Evolutionary conservation across 2,888 invertebrate genomes (phyloP), one percentile per base, ranked within the genome.

Genomic region (Tenodera sinensis): DNA sequence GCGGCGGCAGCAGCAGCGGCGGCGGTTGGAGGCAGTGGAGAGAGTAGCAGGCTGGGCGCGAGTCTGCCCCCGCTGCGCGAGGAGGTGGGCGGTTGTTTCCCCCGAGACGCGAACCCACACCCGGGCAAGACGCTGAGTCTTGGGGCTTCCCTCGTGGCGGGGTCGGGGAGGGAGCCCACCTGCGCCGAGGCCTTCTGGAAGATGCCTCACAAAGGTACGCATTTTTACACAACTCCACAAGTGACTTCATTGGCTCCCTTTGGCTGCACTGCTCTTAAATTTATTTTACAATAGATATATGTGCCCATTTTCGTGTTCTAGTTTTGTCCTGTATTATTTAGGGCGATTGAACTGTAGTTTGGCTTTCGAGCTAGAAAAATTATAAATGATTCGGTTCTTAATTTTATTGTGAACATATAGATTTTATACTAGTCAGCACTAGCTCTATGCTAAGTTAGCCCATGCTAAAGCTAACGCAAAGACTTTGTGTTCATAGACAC

Each of bases 151-250:
- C 92, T 95, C 95, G 93, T 94, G 95, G 94, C 95, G 95, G 92
- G 94, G 95, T 94, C 95, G 96, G 95, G 95, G 96, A 95, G 96
- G 96, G 94, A 95, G 96, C 92, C 94, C 95, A 94, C 95, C 95
- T 95, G 95, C 96, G 91, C 91, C 90, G 96, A 96, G 93, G 96
- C 96, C 92, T 96, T 97, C 93, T 97, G 97, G 97, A 97, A 97
- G 94, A 97, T 97, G 97, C 97, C 97, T 91, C 97, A 97, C 94
- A 97, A 97, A 96, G 97, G 97, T 97, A 25, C 25, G 81, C 81
- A 14, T n/a, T 28, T 28, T 28, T 2, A 14, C 83, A 14, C 12
- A 1, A 3, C 3, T 83, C 8, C 42, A 42, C 42, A 20, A 71
- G 54, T 71, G 54, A 71, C 54, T 71, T 25, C 54, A 71, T 71